phyloP scores from a whole-genome alignment of 2,888 invertebrate genomes.

The Epinotia ramella region DNA sequence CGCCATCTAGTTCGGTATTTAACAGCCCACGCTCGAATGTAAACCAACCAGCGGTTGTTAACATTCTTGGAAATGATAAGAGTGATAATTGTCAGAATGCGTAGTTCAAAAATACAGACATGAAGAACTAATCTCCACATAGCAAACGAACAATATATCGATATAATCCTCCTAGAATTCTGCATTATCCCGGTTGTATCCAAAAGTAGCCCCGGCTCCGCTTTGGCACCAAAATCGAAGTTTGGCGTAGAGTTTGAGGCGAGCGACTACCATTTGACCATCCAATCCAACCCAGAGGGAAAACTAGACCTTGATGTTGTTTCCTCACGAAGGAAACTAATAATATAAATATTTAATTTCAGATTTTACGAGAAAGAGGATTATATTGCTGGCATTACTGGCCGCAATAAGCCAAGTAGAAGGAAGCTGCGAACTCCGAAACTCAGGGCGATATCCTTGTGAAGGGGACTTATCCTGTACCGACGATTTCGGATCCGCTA shows the following conservation, averaged over 20 bases:
- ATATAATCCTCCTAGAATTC: not conserved
- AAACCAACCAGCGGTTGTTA: constrained; percentile 2
- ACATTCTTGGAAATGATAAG: constrained; percentile 17
- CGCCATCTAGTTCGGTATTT: too few relatives aligned
- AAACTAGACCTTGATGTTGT: not conserved
- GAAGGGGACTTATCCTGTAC: constrained; percentile 13
- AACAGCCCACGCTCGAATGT: not conserved
- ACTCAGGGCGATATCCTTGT: constrained; percentile 4
- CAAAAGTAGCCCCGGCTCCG: too few relatives aligned
- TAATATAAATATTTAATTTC: not conserved
- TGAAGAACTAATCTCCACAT: not conserved
- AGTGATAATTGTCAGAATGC: constrained; percentile 2
- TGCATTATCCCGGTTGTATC: too few relatives aligned
- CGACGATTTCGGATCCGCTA: constrained; percentile 13
- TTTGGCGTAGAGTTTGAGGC: too few relatives aligned
- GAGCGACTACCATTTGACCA: too few relatives aligned
- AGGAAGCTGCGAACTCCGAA: not conserved
- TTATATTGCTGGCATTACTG: constrained; percentile 27
- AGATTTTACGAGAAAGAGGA: not conserved
- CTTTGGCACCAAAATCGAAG: too few relatives aligned
- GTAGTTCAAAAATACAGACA: not conserved
- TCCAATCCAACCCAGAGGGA: too few relatives aligned
- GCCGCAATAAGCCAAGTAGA: constrained; percentile 13
- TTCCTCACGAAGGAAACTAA: too few relatives aligned
- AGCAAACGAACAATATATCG: not conserved